Evolutionary conservation across 1,140 invertebrate species (phyloP), one percentile per base, ranked within the genome.

Genomic region (Drosophila sturtevanti): DNA sequence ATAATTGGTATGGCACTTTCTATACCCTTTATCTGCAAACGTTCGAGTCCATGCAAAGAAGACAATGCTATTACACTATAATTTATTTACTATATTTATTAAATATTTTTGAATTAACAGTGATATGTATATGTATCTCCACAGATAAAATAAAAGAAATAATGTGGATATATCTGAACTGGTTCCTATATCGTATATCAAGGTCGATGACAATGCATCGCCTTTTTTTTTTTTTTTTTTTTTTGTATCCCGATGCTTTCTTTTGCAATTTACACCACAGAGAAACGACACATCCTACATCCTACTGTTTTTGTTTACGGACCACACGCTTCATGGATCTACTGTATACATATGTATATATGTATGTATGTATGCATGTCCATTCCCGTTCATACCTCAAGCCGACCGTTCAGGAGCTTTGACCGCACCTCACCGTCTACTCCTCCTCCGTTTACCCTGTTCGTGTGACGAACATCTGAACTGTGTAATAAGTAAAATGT

Each of bases 191-290:
- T 3, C 16, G 41, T 21, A 16, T 21, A 21, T 6, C 16, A 18
- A 21, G 4, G 41, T 48, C 41, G 41, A 48, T 44, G 14, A 9
- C 6, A 18, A 44, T 48, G 38, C 7, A 18, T 52, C 54, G 16
- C 54, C 7, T 10, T 41, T 60, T 31, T 35, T 61, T 55, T 63
- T 63, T 64, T 27, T 61, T 34, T 54, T 63, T 59, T 14, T 18
- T 27, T 37, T 34, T 24, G 34, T 35, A 51, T 11, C 11, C 5
- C 21, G 44, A 7, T 24, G 34, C 37, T 31, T 31, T 54, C 31
- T 62, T 65, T 79, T 64, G 74, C 79, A 87, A 79, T 87, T 87
- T 75, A 79, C 82, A 86, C 82, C 82, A 81, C 35, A 6, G 27
- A 38, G 27, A 73, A 31, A 44, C 63, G 12, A 48, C 67, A 70